A percentile compares a stretch with the other conserved stretches of the same genome.
These are phyloP conservation scores for Rhinella marina DNA, from an alignment of 2,797 vertebrate species.

Conservation along the genomic window DNA sequence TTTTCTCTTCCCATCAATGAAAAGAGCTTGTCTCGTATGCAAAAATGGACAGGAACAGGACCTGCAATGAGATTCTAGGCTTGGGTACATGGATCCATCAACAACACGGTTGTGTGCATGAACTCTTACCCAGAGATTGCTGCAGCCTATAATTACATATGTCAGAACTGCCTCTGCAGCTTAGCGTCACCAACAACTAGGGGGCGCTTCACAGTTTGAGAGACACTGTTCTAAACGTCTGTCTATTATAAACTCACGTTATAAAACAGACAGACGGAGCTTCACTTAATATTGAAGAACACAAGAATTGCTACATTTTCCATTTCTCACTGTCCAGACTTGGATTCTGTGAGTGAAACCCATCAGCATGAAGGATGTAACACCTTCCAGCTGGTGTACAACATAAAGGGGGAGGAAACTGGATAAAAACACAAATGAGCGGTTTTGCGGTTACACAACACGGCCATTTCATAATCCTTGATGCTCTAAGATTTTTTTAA, in stretches of 20 bases:
- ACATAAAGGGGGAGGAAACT: neutral
- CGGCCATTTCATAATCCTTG: neutral
- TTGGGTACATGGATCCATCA: no score
- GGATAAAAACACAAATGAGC: neutral
- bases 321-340: neutral
- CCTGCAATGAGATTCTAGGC: no score
- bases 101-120: no score
- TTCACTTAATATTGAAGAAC: neutral
- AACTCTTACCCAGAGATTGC: no score
- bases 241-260: neutral
- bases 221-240: no score
- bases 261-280: neutral
- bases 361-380: constrained; percentile 7
- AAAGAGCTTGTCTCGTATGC: no score
- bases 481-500: neutral
- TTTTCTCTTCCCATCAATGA: no score
- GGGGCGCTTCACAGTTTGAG: no score
- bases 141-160: no score
- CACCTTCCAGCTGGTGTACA: neutral
- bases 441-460: neutral
- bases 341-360: neutral
- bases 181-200: no score
- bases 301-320: constrained; percentile 2
- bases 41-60: no score
- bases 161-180: no score